Percentiles rank a stretch among this genome's conserved stretches.
phyloP scores from a whole-genome alignment of 92 coral and sea anemone species.

The Hydrozoanthus gracilis region DNA sequence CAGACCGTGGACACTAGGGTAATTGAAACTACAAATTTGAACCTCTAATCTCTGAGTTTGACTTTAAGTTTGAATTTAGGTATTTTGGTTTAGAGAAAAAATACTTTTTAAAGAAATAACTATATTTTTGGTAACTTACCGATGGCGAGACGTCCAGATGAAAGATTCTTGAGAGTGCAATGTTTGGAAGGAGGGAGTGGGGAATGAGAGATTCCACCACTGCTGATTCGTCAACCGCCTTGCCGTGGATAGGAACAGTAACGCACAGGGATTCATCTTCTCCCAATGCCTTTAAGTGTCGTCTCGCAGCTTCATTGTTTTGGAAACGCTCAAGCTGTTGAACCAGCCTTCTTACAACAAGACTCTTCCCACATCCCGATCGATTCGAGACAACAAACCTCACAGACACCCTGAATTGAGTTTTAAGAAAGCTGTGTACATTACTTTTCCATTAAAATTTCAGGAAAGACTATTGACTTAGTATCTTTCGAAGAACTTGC shows the following conservation, averaged over 20 bases:
- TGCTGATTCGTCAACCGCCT: slow-evolving; percentile 62
- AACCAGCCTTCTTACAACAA: slow-evolving; percentile 70
- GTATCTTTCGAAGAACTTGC: too few relatives aligned
- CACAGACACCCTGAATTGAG: slow-evolving; percentile 70
- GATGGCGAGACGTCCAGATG: slow-evolving; percentile 91
- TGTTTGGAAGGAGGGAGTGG: slow-evolving; percentile 67
- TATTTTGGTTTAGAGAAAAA: too few relatives aligned
- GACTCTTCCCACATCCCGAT: slow-evolving; percentile 90
- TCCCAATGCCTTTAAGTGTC: slow-evolving; percentile 44
- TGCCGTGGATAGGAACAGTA: slow-evolving; percentile 83
- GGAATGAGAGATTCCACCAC: slow-evolving; percentile 72
- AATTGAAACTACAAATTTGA: too few relatives aligned
- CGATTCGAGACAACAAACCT: slow-evolving; percentile 75
- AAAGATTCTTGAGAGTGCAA: slow-evolving; percentile 89
- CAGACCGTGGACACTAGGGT: too few relatives aligned
- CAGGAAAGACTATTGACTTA: too few relatives aligned
- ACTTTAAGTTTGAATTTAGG: too few relatives aligned
- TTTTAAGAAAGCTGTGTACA: not conserved
- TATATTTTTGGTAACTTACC: slow-evolving; percentile 51
- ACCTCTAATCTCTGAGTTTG: too few relatives aligned
- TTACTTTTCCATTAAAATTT: too few relatives aligned
- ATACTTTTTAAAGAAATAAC: too few relatives aligned
- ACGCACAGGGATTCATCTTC: slow-evolving; percentile 66
- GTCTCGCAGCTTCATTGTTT: slow-evolving; percentile 65
- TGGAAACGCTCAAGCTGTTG: slow-evolving; percentile 56